Evolutionary conservation across 2,888 invertebrate species (phyloP).

Genomic region (Cenopis cana): DNA sequence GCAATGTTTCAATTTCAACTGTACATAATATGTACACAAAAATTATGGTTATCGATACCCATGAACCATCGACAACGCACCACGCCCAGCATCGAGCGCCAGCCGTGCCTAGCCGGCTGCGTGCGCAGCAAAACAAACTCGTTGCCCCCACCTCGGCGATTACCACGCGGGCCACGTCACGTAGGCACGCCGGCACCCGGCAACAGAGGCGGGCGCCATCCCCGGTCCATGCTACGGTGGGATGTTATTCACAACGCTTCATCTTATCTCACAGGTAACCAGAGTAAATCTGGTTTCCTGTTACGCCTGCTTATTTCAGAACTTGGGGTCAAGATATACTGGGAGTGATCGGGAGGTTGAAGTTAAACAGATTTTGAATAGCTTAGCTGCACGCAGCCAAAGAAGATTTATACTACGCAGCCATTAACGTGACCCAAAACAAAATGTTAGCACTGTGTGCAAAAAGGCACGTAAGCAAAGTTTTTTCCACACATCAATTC

Average conservation of each 20-base stretch:
- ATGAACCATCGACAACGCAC: conserved; percentile 51
- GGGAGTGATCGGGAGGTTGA: no score
- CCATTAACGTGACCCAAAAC: conserved; percentile 17
- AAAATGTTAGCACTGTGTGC: not conserved
- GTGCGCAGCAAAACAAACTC: conserved; percentile 75
- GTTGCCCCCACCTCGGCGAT: conserved; percentile 59
- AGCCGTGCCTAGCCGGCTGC: conserved; percentile 51
- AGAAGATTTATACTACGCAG: no score
- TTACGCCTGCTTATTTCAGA: not conserved
- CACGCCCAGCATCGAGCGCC: conserved; percentile 50
- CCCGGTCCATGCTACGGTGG: not conserved
- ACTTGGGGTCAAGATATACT: not conserved
- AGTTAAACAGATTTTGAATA: no score
- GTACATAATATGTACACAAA: no score
- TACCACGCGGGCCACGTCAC: conserved; percentile 81
- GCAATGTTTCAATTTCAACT: no score
- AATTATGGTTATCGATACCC: no score
- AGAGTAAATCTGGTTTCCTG: not conserved
- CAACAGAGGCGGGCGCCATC: conserved; percentile 9
- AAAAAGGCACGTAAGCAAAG: not conserved
- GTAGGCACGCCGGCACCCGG: conserved; percentile 73
- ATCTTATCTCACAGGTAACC: not conserved
- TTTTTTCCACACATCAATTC: not conserved
- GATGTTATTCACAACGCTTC: no score
- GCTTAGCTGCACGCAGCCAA: not conserved